Conservation (phyloP, 2,113 vertebrate genomes). For the Rutilus rutilus region DNA sequence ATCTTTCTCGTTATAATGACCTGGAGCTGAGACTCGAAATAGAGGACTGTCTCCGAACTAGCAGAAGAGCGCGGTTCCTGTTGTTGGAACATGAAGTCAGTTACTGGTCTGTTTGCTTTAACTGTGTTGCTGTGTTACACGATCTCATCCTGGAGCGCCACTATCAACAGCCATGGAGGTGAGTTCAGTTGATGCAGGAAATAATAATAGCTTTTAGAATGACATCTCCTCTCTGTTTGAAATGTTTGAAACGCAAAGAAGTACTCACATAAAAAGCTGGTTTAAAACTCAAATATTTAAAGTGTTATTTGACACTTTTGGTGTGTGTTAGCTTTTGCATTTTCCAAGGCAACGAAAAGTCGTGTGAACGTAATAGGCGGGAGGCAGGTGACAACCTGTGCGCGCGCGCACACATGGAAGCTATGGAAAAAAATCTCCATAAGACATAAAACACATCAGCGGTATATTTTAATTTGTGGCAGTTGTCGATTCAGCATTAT, state of each 20-base stretch:
- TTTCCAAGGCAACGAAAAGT: neutral
- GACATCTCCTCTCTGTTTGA: no score
- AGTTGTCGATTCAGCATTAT: neutral
- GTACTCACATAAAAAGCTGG: no score
- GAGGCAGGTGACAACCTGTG: slow-evolving; percentile 33
- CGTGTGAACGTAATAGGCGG: neutral
- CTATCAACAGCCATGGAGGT: slow-evolving; percentile 49
- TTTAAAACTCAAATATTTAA: neutral
- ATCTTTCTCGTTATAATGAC: slow-evolving; percentile 39
- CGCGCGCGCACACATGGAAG: neutral
- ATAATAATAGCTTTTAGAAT: neutral
- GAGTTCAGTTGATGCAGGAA: slow-evolving; percentile 11
- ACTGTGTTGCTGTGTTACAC: slow-evolving; percentile 36
- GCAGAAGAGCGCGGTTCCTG: slow-evolving; percentile 33
- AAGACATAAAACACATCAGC: neutral
- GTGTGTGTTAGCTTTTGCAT: neutral
- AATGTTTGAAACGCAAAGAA: neutral
- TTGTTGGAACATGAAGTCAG: slow-evolving; percentile 52
- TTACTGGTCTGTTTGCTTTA: slow-evolving; percentile 38
- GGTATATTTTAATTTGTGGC: neutral
- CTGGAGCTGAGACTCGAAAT: slow-evolving; percentile 54
- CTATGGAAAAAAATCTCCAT: neutral
- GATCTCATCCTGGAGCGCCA: slow-evolving; percentile 42
- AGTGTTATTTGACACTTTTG: neutral
- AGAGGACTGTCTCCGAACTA: slow-evolving; percentile 37